Base-by-base conservation (phyloP, 1,140 invertebrate genomes). In the Globodera ellingtonae region DNA sequence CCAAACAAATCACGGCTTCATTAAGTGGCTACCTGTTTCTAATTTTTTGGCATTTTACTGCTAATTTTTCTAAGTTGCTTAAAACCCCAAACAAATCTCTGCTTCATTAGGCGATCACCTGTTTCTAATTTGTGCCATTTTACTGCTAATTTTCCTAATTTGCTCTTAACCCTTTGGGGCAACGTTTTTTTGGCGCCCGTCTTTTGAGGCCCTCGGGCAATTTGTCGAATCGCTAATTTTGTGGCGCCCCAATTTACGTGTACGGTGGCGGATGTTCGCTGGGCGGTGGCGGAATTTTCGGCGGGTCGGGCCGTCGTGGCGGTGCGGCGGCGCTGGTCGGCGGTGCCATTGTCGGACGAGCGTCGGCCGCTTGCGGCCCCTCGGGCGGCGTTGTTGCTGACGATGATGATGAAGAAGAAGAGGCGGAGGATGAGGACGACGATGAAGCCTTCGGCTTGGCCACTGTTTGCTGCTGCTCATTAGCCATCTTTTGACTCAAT, bases 271-370 rank as follows among this genome's bases (percentile, higher is more conserved):
- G 78, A 62, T 79, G 78, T 69, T 79, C 78, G 35, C 44, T 69
- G 56, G 78, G 78, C 21, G 78, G 78, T 24, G 78, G 78, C 2
- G 78, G 78, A 59, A 79, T 79, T 76, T 79, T 79, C 15, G 69
- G 70, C 24, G 78, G 78, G 62, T 79, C 70, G 47, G 78, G 24
- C 13, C 72, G 78, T 50, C 52, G 24, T 15, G 18, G 69, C 47
- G 67, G 78, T 79, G 65, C 62, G 44, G 65, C 5, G 13, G 10
- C 21, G 21, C 72, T 73, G 9, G n/a, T 73, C 9, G 72, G 71
- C 46, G 21, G 47, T n/a, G 71, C 15, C 46, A 52, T 62, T 67
- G 74, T n/a, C n/a, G 4, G 50, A 0, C 50, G 50, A 52, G 0
- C 50, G 10, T 13, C 50, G 50, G 50, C 50, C 7, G 50, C 50